These are phyloP conservation scores for Drosophila busckii DNA, from an alignment of 1,140 invertebrate genomes.

Conservation along the genomic window DNA sequence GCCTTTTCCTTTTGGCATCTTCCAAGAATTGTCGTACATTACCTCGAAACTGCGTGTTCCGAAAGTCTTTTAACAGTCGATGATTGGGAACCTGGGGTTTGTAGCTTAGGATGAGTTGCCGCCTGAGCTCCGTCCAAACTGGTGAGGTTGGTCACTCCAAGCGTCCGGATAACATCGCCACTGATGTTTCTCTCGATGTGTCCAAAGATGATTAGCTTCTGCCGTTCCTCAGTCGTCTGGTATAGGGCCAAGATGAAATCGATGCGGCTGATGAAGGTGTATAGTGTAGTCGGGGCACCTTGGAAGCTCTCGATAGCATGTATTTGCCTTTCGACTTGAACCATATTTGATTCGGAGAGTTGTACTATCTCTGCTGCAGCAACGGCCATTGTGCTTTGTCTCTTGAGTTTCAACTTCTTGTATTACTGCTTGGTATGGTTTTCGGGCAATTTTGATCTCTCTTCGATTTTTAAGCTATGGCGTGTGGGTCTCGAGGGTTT, in stretches of 20 bases:
- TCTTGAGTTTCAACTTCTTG: too few relatives aligned
- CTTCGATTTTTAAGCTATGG: too few relatives aligned
- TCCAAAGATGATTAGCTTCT: constrained; percentile 13
- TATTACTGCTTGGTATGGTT: too few relatives aligned
- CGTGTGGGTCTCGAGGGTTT: too few relatives aligned
- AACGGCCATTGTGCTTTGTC: too few relatives aligned
- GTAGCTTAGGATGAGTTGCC: constrained; percentile 7
- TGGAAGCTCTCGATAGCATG: constrained; percentile 1
- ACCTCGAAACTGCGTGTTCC: constrained; percentile 5
- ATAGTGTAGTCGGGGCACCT: not conserved
- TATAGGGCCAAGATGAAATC: constrained; percentile 15
- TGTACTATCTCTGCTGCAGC: too few relatives aligned
- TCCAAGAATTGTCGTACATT: constrained; percentile 8
- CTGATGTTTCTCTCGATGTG: constrained; percentile 14
- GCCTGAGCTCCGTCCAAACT: constrained; percentile 4
- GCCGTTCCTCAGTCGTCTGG: constrained; percentile 6
- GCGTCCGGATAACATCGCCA: constrained; percentile 3
- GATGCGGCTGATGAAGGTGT: constrained; percentile 6
- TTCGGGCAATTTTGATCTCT: too few relatives aligned
- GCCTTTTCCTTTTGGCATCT: constrained; percentile 8
- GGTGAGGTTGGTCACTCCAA: constrained; percentile 16
- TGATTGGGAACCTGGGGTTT: constrained; percentile 12
- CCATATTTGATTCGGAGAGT: too few relatives aligned
- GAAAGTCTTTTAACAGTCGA: constrained; percentile 7
- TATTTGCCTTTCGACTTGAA: constrained; percentile 9